phyloP scores from a whole-genome alignment of 2,113 vertebrate species.

The Opisthocomus hoazin region DNA sequence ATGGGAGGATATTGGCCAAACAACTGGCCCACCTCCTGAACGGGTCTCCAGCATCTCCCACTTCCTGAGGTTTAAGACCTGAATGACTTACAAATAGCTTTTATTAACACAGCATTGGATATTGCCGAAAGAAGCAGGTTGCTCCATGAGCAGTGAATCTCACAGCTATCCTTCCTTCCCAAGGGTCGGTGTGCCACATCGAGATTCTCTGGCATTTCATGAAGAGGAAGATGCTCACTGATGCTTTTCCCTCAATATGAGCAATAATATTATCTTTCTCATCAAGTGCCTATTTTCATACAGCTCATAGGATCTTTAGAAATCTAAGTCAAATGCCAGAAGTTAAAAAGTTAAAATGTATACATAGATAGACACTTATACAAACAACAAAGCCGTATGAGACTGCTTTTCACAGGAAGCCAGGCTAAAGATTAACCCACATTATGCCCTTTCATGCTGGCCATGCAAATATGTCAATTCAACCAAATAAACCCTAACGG shows the following conservation, averaged over 20 bases:
- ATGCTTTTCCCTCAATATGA: fast-evolving
- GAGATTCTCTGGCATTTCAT: neutral
- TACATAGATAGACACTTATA: neutral
- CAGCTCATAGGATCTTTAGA: neutral
- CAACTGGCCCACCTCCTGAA: neutral
- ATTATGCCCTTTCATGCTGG: neutral
- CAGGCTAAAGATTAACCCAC: neutral
- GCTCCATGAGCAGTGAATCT: neutral
- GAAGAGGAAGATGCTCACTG: neutral
- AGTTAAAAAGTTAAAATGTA: neutral
- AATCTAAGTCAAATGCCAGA: neutral
- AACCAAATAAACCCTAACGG: neutral
- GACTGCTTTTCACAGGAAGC: neutral
- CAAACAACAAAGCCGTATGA: neutral
- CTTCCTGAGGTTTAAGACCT: neutral
- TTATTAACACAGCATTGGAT: neutral
- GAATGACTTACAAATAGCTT: neutral
- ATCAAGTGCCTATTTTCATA: neutral
- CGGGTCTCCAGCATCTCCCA: neutral
- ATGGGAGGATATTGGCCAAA: neutral
- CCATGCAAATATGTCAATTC: neutral
- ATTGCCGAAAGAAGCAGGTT: neutral
- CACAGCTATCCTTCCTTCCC: neutral
- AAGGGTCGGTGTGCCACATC: neutral
- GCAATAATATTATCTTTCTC: neutral